A percentile compares a stretch with the other conserved stretches of the same genome.
phyloP scores from a whole-genome alignment of 2,113 vertebrate genomes.

The Aegotheles bennettii region DNA sequence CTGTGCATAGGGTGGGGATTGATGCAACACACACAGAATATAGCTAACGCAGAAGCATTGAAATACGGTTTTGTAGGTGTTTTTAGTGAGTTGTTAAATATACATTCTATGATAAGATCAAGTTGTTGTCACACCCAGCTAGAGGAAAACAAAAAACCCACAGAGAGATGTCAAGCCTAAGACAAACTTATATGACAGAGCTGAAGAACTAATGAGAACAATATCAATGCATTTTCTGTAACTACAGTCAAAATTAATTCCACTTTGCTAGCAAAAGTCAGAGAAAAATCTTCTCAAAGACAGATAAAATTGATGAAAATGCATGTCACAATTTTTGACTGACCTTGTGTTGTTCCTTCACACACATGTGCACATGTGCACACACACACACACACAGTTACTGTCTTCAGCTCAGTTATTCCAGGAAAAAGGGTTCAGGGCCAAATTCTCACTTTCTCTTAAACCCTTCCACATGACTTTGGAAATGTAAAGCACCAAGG shows the following conservation, averaged over 20 bases:
- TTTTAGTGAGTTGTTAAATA: background rate
- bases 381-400: rapidly evolving
- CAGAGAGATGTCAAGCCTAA: background rate
- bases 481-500: background rate
- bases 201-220: background rate
- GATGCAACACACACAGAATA: background rate
- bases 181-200: background rate
- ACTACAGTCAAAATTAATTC: background rate
- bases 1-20: background rate
- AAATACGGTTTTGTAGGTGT: background rate
- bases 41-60: background rate
- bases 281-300: background rate
- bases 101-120: background rate
- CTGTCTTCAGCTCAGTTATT: background rate
- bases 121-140: background rate
- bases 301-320: background rate
- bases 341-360: background rate
- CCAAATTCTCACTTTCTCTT: background rate
- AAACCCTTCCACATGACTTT: background rate
- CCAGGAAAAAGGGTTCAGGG: background rate
- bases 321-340: background rate
- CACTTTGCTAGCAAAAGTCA: background rate
- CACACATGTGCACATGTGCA: no score
- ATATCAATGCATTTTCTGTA: background rate
- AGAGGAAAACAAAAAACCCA: background rate